Percentiles rank a stretch among this genome's conserved stretches.
These are phyloP conservation scores for Zygogramma bicolorata DNA, from an alignment of 2,888 invertebrate genomes.

Conservation along the genomic window DNA sequence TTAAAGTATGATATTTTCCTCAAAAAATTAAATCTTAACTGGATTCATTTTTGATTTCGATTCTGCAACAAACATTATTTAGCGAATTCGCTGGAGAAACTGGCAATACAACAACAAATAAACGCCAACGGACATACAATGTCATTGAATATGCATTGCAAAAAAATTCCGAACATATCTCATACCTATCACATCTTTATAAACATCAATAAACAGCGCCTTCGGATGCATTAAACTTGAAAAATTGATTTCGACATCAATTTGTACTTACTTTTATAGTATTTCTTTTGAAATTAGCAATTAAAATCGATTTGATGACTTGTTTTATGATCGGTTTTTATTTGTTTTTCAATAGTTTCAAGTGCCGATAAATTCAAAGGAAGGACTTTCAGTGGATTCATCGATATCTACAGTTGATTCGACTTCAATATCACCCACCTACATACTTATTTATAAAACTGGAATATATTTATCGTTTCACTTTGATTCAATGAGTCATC, in stretches of 20 bases:
- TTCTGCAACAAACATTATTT: too few species aligned
- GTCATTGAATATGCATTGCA: not conserved
- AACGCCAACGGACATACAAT: not conserved
- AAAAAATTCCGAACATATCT: not conserved
- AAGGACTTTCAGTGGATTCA: conserved; percentile 3
- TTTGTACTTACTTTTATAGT: conserved; percentile 42
- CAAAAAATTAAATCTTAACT: too few species aligned
- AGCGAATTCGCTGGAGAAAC: too few species aligned
- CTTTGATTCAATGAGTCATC: too few species aligned
- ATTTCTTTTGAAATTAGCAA: conserved; percentile 38
- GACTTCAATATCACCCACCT: too few species aligned
- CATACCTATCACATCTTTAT: not conserved
- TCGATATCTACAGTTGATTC: not conserved
- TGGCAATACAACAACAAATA: not conserved
- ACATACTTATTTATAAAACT: not conserved
- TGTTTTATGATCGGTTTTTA: conserved; percentile 37
- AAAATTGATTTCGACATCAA: conserved; percentile 24
- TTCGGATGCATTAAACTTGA: not conserved
- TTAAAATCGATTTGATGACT: conserved; percentile 35
- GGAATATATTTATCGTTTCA: too few species aligned
- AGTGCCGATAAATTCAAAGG: conserved; percentile 27
- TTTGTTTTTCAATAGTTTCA: conserved; percentile 34
- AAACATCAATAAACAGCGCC: not conserved
- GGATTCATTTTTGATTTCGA: too few species aligned
- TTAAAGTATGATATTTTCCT: too few species aligned